phyloP scores from a whole-genome alignment of 2,888 invertebrate species.

The Cosmia trapezina region DNA sequence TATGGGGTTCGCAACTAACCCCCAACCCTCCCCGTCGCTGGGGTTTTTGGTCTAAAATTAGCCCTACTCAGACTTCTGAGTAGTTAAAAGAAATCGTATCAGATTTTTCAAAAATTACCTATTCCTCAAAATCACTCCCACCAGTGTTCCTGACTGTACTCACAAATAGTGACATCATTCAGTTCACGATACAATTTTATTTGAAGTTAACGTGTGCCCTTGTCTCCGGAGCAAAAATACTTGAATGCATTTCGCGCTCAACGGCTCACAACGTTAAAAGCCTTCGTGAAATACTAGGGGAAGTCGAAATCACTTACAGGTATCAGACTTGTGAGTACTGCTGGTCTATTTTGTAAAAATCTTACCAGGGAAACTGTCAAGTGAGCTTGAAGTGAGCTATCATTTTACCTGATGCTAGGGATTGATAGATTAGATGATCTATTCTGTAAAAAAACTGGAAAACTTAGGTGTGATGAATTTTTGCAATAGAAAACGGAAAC shows the following conservation, averaged over 20 bases:
- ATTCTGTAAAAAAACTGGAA: too few relatives aligned
- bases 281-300: constrained; percentile 50
- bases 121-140: not conserved
- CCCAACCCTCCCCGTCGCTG: too few relatives aligned
- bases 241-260: constrained; percentile 69
- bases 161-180: not conserved
- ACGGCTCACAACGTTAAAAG: constrained; percentile 68
- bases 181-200: constrained; percentile 36
- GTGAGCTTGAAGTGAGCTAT: not conserved
- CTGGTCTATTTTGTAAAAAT: not conserved
- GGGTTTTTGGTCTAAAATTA: too few relatives aligned
- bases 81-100: not conserved
- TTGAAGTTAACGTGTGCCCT: constrained; percentile 66
- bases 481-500: too few relatives aligned
- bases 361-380: not conserved
- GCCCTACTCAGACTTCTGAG: too few relatives aligned
- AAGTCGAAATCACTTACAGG: constrained; percentile 44
- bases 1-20: too few relatives aligned
- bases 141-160: not conserved
- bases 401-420: not conserved
- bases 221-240: constrained; percentile 65
- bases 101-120: not conserved
- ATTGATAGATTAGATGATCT: too few relatives aligned
- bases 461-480: too few relatives aligned
- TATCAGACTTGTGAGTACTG: not conserved